These are phyloP conservation scores for Parasteatoda tepidariorum DNA, from an alignment of 1,140 invertebrate species.

Conservation along the genomic window DNA sequence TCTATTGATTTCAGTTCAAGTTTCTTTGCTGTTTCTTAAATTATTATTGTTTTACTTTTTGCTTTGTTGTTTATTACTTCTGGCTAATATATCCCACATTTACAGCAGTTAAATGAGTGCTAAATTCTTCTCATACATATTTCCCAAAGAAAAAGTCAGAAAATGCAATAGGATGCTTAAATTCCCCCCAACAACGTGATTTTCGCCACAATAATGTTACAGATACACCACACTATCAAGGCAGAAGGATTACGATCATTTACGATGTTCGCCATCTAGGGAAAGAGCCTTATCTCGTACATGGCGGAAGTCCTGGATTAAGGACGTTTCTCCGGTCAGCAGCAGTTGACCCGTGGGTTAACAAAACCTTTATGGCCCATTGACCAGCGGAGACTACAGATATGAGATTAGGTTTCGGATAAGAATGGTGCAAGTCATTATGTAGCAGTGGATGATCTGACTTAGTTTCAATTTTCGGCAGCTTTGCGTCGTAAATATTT, in stretches of 20 bases:
- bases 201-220: not conserved
- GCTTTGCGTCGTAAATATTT: too few relatives aligned
- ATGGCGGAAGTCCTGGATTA: slow-evolving; percentile 36
- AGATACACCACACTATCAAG: not conserved
- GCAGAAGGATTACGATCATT: slow-evolving; percentile 27
- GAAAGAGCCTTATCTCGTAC: slow-evolving; percentile 33
- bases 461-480: too few relatives aligned
- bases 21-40: too few relatives aligned
- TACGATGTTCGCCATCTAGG: slow-evolving; percentile 39
- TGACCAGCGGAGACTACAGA: slow-evolving; percentile 19
- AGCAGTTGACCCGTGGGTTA: slow-evolving; percentile 51
- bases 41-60: too few relatives aligned
- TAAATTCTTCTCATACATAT: not conserved
- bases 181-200: not conserved
- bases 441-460: too few relatives aligned
- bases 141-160: not conserved
- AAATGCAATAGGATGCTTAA: not conserved
- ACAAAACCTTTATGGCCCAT: slow-evolving; percentile 56
- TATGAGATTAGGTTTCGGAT: not conserved
- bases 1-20: too few relatives aligned
- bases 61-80: too few relatives aligned
- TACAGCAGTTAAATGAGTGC: too few relatives aligned
- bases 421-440: not conserved
- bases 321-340: slow-evolving; percentile 5
- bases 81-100: too few relatives aligned